A percentile compares a stretch with the other conserved stretches of the same genome.
Evolutionary conservation across 2,113 vertebrate species (phyloP).

Genomic region (Actinemys pallida): DNA sequence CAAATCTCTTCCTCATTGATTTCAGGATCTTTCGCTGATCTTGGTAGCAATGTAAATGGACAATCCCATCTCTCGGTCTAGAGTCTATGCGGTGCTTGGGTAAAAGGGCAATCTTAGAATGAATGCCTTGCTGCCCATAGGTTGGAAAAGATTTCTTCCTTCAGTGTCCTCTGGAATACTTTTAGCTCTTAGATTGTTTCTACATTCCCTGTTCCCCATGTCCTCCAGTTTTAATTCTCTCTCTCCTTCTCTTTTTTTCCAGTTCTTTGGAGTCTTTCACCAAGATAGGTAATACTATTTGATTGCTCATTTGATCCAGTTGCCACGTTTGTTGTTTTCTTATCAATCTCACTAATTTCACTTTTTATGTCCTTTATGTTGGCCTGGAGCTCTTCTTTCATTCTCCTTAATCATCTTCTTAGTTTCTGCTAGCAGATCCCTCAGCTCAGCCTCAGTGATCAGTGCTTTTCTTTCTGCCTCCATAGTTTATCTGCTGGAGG

Average conservation of each 20-base stretch:
- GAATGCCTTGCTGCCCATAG: not conserved
- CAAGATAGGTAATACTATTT: not conserved
- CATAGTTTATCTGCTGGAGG: not conserved
- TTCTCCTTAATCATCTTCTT: not conserved
- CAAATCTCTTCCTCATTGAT: rapidly evolving
- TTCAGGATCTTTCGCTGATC: not conserved
- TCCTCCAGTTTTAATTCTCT: not conserved
- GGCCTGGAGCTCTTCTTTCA: not conserved
- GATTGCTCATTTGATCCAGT: not conserved
- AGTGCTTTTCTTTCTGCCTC: not conserved
- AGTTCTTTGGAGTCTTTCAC: not conserved
- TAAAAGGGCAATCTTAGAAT: rapidly evolving
- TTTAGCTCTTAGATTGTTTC: not conserved
- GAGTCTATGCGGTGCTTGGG: not conserved
- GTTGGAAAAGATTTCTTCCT: not conserved
- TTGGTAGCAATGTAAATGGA: not conserved
- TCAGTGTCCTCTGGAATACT: not conserved
- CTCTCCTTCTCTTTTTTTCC: not conserved
- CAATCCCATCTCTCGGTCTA: not conserved
- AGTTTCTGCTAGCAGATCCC: not conserved
- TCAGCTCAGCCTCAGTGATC: not conserved
- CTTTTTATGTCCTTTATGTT: not conserved
- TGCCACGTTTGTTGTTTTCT: not conserved
- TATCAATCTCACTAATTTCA: not conserved
- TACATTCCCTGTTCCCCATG: not conserved